A percentile compares a stretch with the other conserved stretches of the same genome.
phyloP scores from a whole-genome alignment of 2,888 invertebrate genomes.

The Trichopria drosophilae region DNA sequence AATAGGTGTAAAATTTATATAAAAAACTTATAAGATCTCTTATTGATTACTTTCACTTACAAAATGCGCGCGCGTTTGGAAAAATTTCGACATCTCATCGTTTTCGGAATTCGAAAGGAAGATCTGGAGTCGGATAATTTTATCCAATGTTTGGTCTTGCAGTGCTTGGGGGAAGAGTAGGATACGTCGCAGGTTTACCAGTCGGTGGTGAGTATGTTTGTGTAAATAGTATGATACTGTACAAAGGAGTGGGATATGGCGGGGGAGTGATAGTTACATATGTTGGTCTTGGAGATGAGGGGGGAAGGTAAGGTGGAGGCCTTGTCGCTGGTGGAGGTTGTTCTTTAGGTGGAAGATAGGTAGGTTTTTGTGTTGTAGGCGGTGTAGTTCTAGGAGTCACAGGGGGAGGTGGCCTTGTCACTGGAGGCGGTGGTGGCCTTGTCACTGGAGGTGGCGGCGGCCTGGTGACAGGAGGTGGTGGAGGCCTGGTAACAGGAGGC shows the following conservation, averaged over 20 bases:
- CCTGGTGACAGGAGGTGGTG: conserved; percentile 2
- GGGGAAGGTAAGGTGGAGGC: conserved; percentile 52
- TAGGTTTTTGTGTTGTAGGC: not conserved
- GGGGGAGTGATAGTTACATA: conserved; percentile 51
- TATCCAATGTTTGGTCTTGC: conserved; percentile 45
- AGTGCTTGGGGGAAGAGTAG: conserved; percentile 51
- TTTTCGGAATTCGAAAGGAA: conserved; percentile 48
- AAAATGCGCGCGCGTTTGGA: not conserved
- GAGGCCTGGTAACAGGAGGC: conserved; percentile 10
- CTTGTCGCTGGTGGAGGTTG: conserved; percentile 34
- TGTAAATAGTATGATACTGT: conserved; percentile 46
- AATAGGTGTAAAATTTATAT: no score
- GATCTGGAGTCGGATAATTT: conserved; percentile 51
- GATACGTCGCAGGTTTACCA: conserved; percentile 45
- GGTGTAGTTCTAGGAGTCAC: conserved; percentile 9
- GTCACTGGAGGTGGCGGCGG: conserved; percentile 13
- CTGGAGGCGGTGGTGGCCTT: conserved; percentile 7
- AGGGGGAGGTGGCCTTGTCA: conserved; percentile 14
- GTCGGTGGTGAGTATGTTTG: conserved; percentile 44
- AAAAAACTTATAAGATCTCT: not conserved
- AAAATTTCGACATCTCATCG: conserved; percentile 36
- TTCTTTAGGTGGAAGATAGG: conserved; percentile 20
- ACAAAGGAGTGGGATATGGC: conserved; percentile 54
- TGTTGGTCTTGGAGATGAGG: conserved; percentile 44
- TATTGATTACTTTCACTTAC: conserved; percentile 9